A percentile compares a stretch with the other conserved stretches of the same genome.
phyloP scores from a whole-genome alignment of 2,888 invertebrate species.

The Thymelicus acteon region DNA sequence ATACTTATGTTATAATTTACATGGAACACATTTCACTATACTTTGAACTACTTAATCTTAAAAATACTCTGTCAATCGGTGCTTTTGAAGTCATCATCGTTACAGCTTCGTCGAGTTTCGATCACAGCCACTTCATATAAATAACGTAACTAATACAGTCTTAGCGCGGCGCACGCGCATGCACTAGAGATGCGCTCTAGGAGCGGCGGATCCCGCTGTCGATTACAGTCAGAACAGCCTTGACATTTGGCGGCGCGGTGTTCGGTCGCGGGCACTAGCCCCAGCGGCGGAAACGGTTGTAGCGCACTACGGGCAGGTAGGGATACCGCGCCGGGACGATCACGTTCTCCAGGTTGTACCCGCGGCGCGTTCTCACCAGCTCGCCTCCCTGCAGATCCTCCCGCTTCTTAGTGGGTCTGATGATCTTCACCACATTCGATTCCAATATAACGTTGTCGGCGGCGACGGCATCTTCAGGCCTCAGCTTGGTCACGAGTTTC shows the following conservation, averaged over 20 bases:
- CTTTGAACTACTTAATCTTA: constrained; percentile 41
- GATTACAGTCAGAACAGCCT: constrained; percentile 68
- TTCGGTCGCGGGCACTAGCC: constrained; percentile 66
- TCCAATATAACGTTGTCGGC: constrained; percentile 75
- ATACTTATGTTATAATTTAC: constrained; percentile 17
- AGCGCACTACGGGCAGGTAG: constrained; percentile 73
- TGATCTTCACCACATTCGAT: constrained; percentile 73
- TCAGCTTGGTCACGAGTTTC: constrained; percentile 71
- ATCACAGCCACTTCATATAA: constrained; percentile 79
- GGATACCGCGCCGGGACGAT: constrained; percentile 79
- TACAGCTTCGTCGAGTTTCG: constrained; percentile 66
- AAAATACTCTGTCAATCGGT: constrained; percentile 62
- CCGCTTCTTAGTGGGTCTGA: constrained; percentile 62
- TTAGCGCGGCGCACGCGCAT: constrained; percentile 50
- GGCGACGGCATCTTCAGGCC: constrained; percentile 69
- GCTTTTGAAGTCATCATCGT: constrained; percentile 55
- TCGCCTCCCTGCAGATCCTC: constrained; percentile 54
- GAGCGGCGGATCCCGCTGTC: constrained; percentile 53
- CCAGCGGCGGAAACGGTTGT: constrained; percentile 77
- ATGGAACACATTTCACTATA: constrained; percentile 30
- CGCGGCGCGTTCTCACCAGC: constrained; percentile 71
- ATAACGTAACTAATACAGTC: constrained; percentile 65
- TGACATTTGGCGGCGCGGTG: constrained; percentile 69
- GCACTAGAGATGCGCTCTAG: constrained; percentile 55
- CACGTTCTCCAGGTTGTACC: constrained; percentile 81